Evolutionary conservation across 30 jellyfish, hydroid and myxozoan species (phyloP), one percentile per base, ranked within the genome.

Genomic region (Hydractinia symbiolongicarpus): DNA sequence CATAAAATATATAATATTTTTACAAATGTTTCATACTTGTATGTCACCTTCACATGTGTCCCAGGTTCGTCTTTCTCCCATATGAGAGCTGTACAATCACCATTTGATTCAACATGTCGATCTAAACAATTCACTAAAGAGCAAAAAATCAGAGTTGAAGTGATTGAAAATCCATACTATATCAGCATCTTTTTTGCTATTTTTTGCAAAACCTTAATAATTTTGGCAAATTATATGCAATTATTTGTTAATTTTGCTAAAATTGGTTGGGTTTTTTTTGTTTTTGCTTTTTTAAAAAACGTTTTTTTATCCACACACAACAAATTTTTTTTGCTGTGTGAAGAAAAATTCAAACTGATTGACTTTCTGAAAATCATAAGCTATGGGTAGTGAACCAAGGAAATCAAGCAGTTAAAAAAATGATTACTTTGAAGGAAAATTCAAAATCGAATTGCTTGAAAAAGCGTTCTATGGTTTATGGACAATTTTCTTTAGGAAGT

Each of bases 41-140:
- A 91, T 16, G 98, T 79, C 5, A 91, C 94, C 51, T 91, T 89
- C 21, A 86, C 79, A 16, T 92, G 79, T 53, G 81, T 76, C 15
- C 95, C 95, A 51, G 98, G 98, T 68, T 91, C 98, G 86, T 91
- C 98, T 73, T 81, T 82, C 55, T 91, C 98, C 98, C 98, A 91
- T n/a, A 91, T 91, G 81, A 91, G 64, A 5, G 98, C 98, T 6
- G 81, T 79, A 69, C 69, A 61, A 70, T 91, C 77, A 61, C 95
- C 95, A 71, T 86, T 89, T 15, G 79, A 56, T 61, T 81, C 79
- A 0, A 55, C 98, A 91, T 91, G 98, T 4, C 98, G 91, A 79
- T 91, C 98, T 61, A 91, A 88, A 67, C 98, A 91, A 60, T 91
- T 91, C 44, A 72, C 98, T 91, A 30, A n/a, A 17, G 0, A n/a